Percentiles rank a stretch among this genome's conserved stretches.
phyloP scores from a whole-genome alignment of 64 coral and sea anemone genomes.

The Orbicella faveolata region DNA sequence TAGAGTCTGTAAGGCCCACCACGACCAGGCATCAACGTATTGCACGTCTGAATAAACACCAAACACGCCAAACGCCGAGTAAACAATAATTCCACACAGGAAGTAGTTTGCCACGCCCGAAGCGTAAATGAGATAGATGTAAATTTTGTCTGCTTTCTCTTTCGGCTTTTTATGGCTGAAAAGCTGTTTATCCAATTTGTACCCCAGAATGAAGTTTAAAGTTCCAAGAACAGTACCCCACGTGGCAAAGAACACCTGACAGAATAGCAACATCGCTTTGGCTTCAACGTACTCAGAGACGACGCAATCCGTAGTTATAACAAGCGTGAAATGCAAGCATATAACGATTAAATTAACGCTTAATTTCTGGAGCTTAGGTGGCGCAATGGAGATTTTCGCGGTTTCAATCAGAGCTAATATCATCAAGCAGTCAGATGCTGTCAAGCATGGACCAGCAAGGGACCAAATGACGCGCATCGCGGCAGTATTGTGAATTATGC shows the following conservation, averaged over 20 bases:
- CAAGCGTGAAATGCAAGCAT: constrained; percentile 56
- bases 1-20: constrained; percentile 67
- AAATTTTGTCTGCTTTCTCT: constrained; percentile 54
- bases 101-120: constrained; percentile 60
- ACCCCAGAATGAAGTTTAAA: constrained; percentile 53
- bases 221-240: constrained; percentile 65
- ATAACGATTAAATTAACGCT: constrained; percentile 52
- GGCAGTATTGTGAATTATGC: constrained; percentile 48
- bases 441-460: constrained; percentile 67
- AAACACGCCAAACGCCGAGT: constrained; percentile 82
- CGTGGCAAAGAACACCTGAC: constrained; percentile 55
- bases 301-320: constrained; percentile 60
- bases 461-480: constrained; percentile 72
- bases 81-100: constrained; percentile 56
- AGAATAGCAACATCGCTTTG: constrained; percentile 79
- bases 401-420: constrained; percentile 71
- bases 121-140: constrained; percentile 73
- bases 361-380: constrained; percentile 57
- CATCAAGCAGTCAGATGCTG: constrained; percentile 68
- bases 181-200: constrained; percentile 56
- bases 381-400: constrained; percentile 52
- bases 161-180: constrained; percentile 57
- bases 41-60: constrained; percentile 73
- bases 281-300: constrained; percentile 61
- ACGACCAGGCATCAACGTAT: constrained; percentile 68